Base-by-base conservation (phyloP, 1,140 invertebrate species). In the Adelges cooleyi region DNA sequence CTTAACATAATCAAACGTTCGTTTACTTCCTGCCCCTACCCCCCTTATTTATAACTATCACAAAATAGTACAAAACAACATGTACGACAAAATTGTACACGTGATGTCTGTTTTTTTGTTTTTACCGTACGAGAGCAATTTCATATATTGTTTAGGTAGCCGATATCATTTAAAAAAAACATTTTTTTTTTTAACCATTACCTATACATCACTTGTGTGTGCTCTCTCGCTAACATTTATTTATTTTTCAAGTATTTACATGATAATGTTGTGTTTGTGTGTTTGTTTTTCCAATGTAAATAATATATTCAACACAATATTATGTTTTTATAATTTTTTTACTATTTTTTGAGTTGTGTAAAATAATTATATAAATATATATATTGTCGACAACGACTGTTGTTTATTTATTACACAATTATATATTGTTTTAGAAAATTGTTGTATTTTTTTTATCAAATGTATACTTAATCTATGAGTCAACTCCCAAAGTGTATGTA, bases 401-500 rank as follows among this genome's bases (percentile, higher is more conserved):
- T 56, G 20, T 56, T 42, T 42, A 42, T 25, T 56, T 42, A 25
- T 36, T 54, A 6, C 22, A 25, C 27, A 17, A 42, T 42, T 25
- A 42, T 23, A 42, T 56, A 23, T 56, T n/a, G n/a, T n/a, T n/a
- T n/a, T n/a, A n/a, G 52, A 40, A 40, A n/a, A n/a, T n/a, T n/a
- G n/a, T n/a, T n/a, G n/a, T n/a, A n/a, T 20, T 18, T 22, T 33
- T 25, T 20, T 54, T 56, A 23, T 27, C 25, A 25, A 40, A 44
- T 62, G 25, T 62, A 46, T 62, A n/a, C 54, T 62, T 59, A 59
- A 3, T 18, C 18, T 29, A 29, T 20, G 20, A 62, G 23, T 29
- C 23, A 62, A 56, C 13, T 17, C 42, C 17, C 25, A 59, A 59
- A 59, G 40, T 62, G 25, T 22, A 46, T 62, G 40, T 59, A 59